Evolutionary conservation across 2,797 vertebrate species (phyloP), one percentile per base, ranked within the genome.

Genomic region (Antennarius maculatus): DNA sequence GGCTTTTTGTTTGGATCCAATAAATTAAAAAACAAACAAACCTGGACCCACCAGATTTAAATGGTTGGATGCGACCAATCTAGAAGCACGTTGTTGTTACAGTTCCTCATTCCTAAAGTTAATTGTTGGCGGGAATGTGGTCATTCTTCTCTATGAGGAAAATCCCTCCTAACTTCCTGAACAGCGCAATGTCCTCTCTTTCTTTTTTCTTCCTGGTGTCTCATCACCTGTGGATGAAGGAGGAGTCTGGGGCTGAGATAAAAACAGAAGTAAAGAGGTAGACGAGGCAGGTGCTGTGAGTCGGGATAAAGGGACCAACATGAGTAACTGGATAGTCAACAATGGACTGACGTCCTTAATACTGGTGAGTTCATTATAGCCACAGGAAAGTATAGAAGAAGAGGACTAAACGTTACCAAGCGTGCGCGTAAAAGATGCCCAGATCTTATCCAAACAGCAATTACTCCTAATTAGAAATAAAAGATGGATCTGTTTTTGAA

Each of bases 251-350:
- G 13, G 75, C 74, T 55, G 68, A 78, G 55, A 54, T 29, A 10
- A 37, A 23, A 12, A 13, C 9, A 27, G 28, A 50, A 2, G 66
- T 0, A 1, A 15, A 7, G 46, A 1, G 28, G 50, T 1, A 34
- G 58, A 59, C 46, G 11, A 46, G 17, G 17, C 31, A 41, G 9
- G 42, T 45, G 58, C 34, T 53, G 59, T 2, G 3, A 23, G 37
- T 7, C 1, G 14, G 54, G 39, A 1, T 0, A 11, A 69, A 31
- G 34, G 8, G 4, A 41, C 27, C 61, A 86, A 11, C 49, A 97
- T 97, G 96, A 92, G 87, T 27, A 97, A 95, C 89, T 95, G 95
- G 94, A 89, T 96, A 27, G 76, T 95, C 77, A 96, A 96, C 83
- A 79, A 96, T 59, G 95, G 96, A 63, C 89, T 96, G 42, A 91